These are phyloP conservation scores for Odontesthes bonariensis DNA, from an alignment of 2,113 vertebrate genomes.

Conservation along the genomic window DNA sequence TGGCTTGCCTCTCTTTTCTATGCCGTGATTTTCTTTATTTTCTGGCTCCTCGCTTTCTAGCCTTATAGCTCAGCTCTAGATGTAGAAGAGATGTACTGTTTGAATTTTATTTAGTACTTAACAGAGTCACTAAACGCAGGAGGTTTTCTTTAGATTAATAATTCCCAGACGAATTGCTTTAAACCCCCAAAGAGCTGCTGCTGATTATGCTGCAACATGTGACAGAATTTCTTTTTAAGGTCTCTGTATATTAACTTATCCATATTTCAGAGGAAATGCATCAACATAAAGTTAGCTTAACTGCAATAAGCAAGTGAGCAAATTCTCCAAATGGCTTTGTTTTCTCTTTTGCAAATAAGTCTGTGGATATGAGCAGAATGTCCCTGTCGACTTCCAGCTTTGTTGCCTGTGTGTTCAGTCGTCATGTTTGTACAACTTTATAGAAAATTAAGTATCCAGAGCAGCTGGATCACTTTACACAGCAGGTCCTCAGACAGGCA, in stretches of 20 bases:
- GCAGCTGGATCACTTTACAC: slow-evolving; percentile 18
- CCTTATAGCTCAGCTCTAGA: slow-evolving; percentile 3
- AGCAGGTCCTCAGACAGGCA: slow-evolving; percentile 23
- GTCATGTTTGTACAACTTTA: slow-evolving; percentile 29
- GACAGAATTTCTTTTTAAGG: slow-evolving; percentile 1
- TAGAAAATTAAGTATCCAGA: slow-evolving; percentile 26
- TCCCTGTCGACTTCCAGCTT: slow-evolving; percentile 17
- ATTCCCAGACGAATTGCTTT: slow-evolving; percentile 3
- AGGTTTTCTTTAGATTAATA: slow-evolving; percentile 14
- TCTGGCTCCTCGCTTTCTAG: neutral
- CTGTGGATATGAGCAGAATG: neutral
- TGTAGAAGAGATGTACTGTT: slow-evolving; percentile 33
- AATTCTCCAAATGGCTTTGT: slow-evolving; percentile 15
- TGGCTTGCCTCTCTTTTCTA: slow-evolving; percentile 32
- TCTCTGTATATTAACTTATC: neutral
- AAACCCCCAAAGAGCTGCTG: neutral
- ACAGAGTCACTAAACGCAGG: slow-evolving; percentile 28
- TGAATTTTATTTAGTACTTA: slow-evolving; percentile 27
- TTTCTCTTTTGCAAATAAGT: slow-evolving; percentile 4
- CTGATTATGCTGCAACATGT: slow-evolving; percentile 3
- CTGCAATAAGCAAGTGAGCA: neutral
- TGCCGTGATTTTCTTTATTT: slow-evolving; percentile 34
- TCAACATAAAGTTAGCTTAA: neutral
- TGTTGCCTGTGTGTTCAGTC: slow-evolving; percentile 11
- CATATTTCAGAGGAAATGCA: neutral